phyloP scores from a whole-genome alignment of 2,113 vertebrate species.

The Bothrops jararaca region DNA sequence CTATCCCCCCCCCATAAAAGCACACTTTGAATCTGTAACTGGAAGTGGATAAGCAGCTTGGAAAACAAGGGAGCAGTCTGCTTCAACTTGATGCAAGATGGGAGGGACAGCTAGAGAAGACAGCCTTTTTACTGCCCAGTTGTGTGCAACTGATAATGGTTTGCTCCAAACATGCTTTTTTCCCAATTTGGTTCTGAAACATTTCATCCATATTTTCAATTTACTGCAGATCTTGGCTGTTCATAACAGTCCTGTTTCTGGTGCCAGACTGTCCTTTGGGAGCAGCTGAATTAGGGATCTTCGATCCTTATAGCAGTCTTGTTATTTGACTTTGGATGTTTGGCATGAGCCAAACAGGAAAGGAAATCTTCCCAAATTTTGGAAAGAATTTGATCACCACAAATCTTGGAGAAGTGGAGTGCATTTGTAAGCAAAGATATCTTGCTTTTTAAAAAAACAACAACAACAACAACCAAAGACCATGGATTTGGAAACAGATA shows the following conservation, averaged over 20 bases:
- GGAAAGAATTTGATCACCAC: neutral
- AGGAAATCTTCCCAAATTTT: neutral
- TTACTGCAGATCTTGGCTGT: neutral
- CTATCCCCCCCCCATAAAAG: neutral
- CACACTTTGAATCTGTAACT: neutral
- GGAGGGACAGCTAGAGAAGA: neutral
- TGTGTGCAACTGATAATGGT: neutral
- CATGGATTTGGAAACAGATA: neutral
- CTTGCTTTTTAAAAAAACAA: neutral
- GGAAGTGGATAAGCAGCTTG: neutral
- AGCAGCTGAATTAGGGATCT: neutral
- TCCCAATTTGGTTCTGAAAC: neutral
- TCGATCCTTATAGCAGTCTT: neutral
- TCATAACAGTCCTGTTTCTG: neutral
- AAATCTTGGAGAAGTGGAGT: neutral
- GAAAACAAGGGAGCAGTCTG: neutral
- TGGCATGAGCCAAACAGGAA: neutral
- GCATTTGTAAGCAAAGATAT: neutral
- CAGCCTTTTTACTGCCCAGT: neutral
- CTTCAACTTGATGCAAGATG: neutral
- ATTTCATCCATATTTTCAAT: constrained; percentile 1
- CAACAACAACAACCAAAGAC: neutral
- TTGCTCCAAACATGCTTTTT: neutral
- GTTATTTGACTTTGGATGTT: neutral
- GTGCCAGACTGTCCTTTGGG: neutral